Evolutionary conservation across 2,797 vertebrate genomes (phyloP).

Genomic region (Clamator glandarius): DNA sequence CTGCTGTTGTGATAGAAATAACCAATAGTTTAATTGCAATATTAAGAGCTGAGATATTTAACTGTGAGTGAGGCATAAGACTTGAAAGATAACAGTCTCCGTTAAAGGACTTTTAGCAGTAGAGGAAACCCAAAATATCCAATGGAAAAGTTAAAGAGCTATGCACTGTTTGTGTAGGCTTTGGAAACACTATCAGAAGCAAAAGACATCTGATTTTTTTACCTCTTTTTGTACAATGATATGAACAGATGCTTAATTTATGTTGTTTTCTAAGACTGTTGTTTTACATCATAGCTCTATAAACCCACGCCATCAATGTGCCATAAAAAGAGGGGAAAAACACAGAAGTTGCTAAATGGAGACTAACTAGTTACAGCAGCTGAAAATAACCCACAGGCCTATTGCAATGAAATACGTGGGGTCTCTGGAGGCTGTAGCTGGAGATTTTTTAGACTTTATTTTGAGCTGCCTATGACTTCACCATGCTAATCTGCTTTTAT

Average conservation of each 20-base stretch:
- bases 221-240: constrained; percentile 20
- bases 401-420: neutral
- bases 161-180: neutral
- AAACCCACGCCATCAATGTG: constrained; percentile 17
- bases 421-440: neutral
- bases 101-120: neutral
- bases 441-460: neutral
- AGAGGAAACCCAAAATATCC: neutral
- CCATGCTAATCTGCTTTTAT: neutral
- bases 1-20: neutral
- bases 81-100: neutral
- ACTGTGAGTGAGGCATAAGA: neutral
- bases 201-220: constrained; percentile 12
- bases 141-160: constrained; percentile 26
- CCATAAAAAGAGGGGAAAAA: constrained; percentile 43
- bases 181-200: neutral
- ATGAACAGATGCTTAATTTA: constrained; percentile 38
- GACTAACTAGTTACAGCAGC: constrained; percentile 57
- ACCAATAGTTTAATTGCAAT: neutral
- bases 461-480: constrained; percentile 14
- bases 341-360: constrained; percentile 54
- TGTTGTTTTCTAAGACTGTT: constrained; percentile 49
- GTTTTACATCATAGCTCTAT: constrained; percentile 39
- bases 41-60: neutral
- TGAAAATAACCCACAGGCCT: constrained; percentile 40